phyloP scores from a whole-genome alignment of 2,888 invertebrate species.

The Osedax frankpressi region DNA sequence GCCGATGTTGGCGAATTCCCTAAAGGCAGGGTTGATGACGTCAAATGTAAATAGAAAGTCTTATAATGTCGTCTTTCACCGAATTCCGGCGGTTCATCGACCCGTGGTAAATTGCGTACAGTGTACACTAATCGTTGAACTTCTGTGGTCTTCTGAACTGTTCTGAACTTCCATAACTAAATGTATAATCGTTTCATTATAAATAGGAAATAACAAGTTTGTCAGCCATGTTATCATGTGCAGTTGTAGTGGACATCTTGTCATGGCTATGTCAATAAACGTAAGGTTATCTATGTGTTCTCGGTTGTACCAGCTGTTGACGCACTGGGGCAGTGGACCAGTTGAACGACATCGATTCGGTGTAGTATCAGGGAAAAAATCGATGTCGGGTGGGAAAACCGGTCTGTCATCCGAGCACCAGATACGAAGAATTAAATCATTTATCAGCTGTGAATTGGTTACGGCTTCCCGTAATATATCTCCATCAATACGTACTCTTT shows the following conservation, averaged over 20 bases:
- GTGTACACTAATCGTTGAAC: not conserved
- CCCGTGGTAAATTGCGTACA: not conserved
- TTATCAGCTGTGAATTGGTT: not conserved
- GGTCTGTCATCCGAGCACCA: not conserved
- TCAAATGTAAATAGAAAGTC: constrained; percentile 6
- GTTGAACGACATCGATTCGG: not conserved
- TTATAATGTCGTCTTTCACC: not conserved
- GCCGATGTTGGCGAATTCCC: not conserved
- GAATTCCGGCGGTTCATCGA: constrained; percentile 3
- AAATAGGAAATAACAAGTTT: not conserved
- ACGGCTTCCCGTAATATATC: constrained; percentile 8
- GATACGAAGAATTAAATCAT: constrained; percentile 8
- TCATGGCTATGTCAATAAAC: not conserved
- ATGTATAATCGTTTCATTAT: not conserved
- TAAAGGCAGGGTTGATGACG: not conserved
- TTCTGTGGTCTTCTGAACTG: not conserved
- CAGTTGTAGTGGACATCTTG: not conserved
- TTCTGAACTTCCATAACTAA: not conserved
- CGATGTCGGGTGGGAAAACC: not conserved
- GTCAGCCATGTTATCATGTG: not conserved
- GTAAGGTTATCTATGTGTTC: not conserved
- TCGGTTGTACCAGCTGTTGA: not conserved
- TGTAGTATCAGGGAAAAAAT: constrained; percentile 2
- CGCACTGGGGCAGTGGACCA: not conserved
- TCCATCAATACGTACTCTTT: not conserved